These are phyloP conservation scores for Exaiptasia diaphana DNA, from an alignment of 64 coral and sea anemone species.

Conservation along the genomic window DNA sequence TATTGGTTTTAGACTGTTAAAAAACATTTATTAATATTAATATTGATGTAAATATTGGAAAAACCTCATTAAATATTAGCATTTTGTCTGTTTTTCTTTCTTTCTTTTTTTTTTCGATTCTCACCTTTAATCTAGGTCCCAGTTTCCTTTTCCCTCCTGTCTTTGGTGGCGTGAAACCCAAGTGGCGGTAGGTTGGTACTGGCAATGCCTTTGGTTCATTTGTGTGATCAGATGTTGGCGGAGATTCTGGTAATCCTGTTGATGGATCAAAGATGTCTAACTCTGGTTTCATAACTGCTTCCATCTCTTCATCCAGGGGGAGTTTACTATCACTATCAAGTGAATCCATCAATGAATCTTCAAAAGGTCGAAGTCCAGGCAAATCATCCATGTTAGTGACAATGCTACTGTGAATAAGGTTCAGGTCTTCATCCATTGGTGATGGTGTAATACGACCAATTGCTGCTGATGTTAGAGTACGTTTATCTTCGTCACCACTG, in stretches of 20 bases:
- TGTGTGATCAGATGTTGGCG: conserved; percentile 45
- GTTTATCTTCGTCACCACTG: conserved; percentile 73
- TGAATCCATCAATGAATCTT: conserved; percentile 31
- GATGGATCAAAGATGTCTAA: conserved; percentile 62
- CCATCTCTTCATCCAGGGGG: conserved; percentile 89
- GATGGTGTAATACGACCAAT: conserved; percentile 66
- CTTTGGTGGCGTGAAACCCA: conserved; percentile 62
- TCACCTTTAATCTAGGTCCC: conserved; percentile 73
- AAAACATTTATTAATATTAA: neutral
- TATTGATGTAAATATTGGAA: no score
- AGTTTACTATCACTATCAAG: conserved; percentile 52
- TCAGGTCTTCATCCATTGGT: conserved; percentile 71
- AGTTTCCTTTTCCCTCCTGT: conserved; percentile 75
- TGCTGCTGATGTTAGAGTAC: conserved; percentile 73
- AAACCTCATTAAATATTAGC: no score
- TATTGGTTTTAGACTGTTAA: conserved; percentile 42
- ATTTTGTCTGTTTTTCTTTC: neutral
- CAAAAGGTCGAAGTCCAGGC: conserved; percentile 40
- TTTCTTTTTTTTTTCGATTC: neutral
- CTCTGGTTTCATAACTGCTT: conserved; percentile 77
- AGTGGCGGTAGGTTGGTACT: conserved; percentile 7
- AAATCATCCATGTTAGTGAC: conserved; percentile 33
- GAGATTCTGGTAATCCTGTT: conserved; percentile 55
- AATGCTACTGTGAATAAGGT: neutral
- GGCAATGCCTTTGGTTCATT: conserved; percentile 26